phyloP scores from a whole-genome alignment of 2,797 vertebrate species.

The Cynopterus sphinx region DNA sequence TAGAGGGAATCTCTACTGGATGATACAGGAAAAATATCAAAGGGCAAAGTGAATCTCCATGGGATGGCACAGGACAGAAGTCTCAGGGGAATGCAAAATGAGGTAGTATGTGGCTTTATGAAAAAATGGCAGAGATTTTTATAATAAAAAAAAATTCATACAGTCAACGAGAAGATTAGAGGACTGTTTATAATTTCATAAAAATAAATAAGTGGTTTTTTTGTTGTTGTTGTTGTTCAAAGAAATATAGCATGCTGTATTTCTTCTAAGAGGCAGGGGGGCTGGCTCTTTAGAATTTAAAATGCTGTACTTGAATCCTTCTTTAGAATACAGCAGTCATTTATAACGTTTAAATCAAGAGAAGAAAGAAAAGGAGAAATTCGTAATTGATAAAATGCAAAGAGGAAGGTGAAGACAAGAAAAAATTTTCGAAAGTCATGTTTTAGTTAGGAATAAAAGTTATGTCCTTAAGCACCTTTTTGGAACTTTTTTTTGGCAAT shows the following conservation, averaged over 20 bases:
- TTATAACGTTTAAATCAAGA: background rate
- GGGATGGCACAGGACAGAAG: background rate
- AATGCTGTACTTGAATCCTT: constrained; percentile 18
- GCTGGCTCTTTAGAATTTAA: constrained; percentile 62
- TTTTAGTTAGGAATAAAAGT: background rate
- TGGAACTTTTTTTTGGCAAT: background rate
- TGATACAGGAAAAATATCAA: background rate
- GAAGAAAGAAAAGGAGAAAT: constrained; percentile 32
- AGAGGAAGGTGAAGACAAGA: background rate
- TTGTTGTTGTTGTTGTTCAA: background rate
- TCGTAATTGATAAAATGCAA: background rate
- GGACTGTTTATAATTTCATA: constrained; percentile 55
- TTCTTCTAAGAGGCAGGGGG: background rate
- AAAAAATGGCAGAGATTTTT: background rate
- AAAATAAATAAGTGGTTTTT: constrained; percentile 34
- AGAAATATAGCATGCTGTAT: rapidly evolving
- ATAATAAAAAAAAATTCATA: background rate
- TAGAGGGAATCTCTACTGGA: background rate
- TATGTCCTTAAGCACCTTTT: background rate
- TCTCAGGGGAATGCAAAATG: background rate
- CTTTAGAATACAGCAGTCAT: constrained; percentile 7
- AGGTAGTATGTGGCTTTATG: background rate
- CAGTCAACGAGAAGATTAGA: constrained; percentile 21
- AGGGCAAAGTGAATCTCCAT: background rate
- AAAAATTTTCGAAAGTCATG: background rate